Conservation (phyloP, 1,140 invertebrate genomes). For the Eumaeus atala region DNA sequence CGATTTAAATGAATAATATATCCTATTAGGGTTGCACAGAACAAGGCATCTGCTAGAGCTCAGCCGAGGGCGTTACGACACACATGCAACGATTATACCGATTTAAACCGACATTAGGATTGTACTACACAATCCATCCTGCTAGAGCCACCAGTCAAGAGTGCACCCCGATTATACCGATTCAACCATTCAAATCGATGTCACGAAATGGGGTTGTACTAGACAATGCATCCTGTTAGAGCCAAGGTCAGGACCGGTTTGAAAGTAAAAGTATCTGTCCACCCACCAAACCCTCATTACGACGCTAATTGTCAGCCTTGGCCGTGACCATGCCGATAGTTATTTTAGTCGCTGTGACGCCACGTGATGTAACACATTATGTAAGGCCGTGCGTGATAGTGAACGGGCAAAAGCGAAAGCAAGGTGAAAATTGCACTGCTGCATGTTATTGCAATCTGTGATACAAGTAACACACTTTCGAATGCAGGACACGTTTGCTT, state of each 20-base stretch:
- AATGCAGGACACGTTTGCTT: conserved; percentile 1
- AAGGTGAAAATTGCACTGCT: conserved; percentile 45
- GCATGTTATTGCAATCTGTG: not conserved
- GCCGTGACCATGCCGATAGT: conserved; percentile 66
- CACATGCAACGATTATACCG: too few relatives aligned
- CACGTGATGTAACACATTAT: conserved; percentile 62
- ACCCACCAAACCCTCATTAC: conserved; percentile 71
- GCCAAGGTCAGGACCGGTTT: conserved; percentile 63
- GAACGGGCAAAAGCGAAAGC: conserved; percentile 59
- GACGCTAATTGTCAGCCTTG: conserved; percentile 68
- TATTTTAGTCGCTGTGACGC: conserved; percentile 67
- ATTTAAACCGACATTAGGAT: too few relatives aligned
- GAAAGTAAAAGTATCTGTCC: conserved; percentile 72
- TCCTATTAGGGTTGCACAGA: too few relatives aligned
- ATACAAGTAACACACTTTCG: not conserved
- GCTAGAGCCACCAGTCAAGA: too few relatives aligned
- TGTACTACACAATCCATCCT: too few relatives aligned
- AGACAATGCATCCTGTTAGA: conserved; percentile 26
- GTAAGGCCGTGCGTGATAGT: conserved; percentile 42
- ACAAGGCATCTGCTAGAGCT: too few relatives aligned
- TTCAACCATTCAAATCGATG: too few relatives aligned
- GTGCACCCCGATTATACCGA: too few relatives aligned
- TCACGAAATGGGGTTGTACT: too few relatives aligned
- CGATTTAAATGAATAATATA: too few relatives aligned
- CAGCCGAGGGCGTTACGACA: too few relatives aligned